These are phyloP conservation scores for Dryococelus australis DNA, from an alignment of 2,888 invertebrate genomes.

Conservation along the genomic window DNA sequence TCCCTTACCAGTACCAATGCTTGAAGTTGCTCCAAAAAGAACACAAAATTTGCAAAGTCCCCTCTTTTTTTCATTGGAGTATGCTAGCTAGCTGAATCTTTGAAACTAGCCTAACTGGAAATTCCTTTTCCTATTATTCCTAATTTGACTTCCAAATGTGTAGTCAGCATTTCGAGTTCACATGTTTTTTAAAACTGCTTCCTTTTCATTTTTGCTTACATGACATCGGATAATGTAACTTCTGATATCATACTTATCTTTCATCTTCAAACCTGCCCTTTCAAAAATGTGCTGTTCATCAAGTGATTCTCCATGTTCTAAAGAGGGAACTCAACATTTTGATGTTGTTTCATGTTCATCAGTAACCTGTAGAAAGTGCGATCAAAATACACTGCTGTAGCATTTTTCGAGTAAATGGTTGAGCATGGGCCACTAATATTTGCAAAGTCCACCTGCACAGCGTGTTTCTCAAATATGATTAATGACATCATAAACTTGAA, in stretches of 20 bases:
- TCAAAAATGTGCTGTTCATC: not conserved
- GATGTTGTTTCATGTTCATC: not conserved
- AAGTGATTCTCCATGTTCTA: not conserved
- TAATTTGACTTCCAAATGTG: not conserved
- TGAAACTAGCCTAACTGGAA: not conserved
- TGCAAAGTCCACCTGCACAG: not conserved
- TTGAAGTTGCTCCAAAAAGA: constrained; percentile 13
- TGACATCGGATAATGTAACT: not conserved
- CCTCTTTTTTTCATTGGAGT: constrained; percentile 19
- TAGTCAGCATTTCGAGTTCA: constrained; percentile 27
- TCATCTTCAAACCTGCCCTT: not conserved
- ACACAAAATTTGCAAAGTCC: constrained; percentile 27
- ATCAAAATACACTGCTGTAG: not conserved
- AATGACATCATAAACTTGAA: too few species aligned
- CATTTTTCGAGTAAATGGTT: not conserved
- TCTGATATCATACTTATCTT: not conserved
- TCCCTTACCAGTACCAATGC: constrained; percentile 25
- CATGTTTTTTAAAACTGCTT: not conserved
- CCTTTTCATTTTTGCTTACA: constrained; percentile 22
- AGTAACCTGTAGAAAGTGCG: not conserved
- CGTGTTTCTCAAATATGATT: too few species aligned
- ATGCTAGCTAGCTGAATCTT: constrained; percentile 25
- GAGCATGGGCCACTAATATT: not conserved
- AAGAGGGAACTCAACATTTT: not conserved
- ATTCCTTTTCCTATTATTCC: not conserved